These are phyloP conservation scores for Esperia sulphurella DNA, from an alignment of 2,888 invertebrate species.

Conservation along the genomic window DNA sequence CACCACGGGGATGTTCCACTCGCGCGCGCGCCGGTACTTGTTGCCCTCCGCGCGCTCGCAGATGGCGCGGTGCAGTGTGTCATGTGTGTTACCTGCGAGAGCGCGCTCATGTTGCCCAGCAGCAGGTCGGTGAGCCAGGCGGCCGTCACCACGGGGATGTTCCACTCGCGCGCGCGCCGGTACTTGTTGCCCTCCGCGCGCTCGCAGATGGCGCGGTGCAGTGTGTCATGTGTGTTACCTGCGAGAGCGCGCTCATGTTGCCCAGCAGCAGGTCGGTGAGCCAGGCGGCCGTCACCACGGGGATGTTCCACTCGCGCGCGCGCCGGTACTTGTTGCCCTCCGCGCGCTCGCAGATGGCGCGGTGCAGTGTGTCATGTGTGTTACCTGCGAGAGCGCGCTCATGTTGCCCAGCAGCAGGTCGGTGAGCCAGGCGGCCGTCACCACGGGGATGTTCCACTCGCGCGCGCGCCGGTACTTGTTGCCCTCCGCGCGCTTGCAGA, in stretches of 20 bases:
- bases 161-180: constrained; percentile 92
- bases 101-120: constrained; percentile 90
- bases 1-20: constrained; percentile 95
- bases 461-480: constrained; percentile 92
- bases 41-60: constrained; percentile 90
- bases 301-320: constrained; percentile 92
- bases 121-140: constrained; percentile 96
- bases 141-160: constrained; percentile 93
- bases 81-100: constrained; percentile 88
- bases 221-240: constrained; percentile 87
- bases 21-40: constrained; percentile 91
- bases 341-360: constrained; percentile 87
- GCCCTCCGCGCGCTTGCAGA: constrained; percentile 91
- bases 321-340: constrained; percentile 93
- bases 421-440: constrained; percentile 95
- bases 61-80: constrained; percentile 86
- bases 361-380: constrained; percentile 86
- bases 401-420: constrained; percentile 94
- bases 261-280: constrained; percentile 95
- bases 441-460: constrained; percentile 94
- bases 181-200: constrained; percentile 94
- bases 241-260: constrained; percentile 88
- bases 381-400: constrained; percentile 85
- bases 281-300: constrained; percentile 96
- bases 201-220: constrained; percentile 86